These are phyloP conservation scores for Syngnathus rostellatus DNA, from an alignment of 2,797 vertebrate species.

Conservation along the genomic window DNA sequence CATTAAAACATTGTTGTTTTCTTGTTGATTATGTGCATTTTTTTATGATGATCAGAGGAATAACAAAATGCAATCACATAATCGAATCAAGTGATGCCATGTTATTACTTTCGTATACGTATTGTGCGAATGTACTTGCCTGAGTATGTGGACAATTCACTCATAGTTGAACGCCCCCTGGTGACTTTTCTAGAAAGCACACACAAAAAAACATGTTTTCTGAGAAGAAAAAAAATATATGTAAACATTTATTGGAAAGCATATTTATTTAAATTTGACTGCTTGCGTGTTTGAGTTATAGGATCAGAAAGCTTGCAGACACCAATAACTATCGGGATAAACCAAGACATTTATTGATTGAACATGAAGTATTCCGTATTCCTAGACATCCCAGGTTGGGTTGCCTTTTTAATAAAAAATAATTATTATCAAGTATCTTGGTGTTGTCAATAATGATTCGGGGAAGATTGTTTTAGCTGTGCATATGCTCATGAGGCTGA, in stretches of 20 bases:
- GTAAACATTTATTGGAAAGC: neutral
- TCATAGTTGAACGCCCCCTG: constrained; percentile 56
- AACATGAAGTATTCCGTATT: neutral
- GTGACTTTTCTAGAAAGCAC: constrained; percentile 40
- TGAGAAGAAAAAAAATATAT: neutral
- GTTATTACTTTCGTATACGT: neutral
- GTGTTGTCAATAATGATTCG: neutral
- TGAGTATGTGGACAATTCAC: neutral
- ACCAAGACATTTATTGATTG: neutral
- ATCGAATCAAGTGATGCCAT: too few relatives aligned
- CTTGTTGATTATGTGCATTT: neutral
- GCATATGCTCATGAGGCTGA: neutral
- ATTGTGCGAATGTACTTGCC: neutral
- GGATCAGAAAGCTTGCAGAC: too few relatives aligned
- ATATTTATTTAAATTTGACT: neutral
- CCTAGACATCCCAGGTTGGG: constrained; percentile 8
- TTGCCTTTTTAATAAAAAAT: constrained; percentile 28
- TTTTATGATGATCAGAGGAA: neutral
- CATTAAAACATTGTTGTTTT: neutral
- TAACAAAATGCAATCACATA: neutral
- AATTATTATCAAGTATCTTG: constrained; percentile 9
- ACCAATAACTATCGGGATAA: neutral
- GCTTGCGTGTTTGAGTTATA: neutral
- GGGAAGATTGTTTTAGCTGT: neutral
- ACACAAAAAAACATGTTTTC: neutral